Evolutionary conservation across 35 echinoderm and acorn worm genomes (phyloP).

Genomic region (Apostichopus parvimensis): DNA sequence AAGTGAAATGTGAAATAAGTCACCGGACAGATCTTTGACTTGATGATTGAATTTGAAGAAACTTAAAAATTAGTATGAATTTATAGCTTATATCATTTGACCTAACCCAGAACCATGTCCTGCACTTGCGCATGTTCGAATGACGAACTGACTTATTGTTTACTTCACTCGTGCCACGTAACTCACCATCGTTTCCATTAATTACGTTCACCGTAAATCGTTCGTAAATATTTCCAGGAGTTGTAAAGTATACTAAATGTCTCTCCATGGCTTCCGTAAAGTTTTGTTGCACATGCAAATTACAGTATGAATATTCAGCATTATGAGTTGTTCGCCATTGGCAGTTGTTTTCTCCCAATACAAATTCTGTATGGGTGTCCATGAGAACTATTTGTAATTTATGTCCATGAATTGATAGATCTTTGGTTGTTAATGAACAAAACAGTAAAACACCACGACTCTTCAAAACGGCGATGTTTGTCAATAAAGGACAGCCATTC

Average conservation of each 20-base stretch:
- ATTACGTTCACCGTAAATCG: background rate
- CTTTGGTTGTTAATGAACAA: slow-evolving; percentile 5
- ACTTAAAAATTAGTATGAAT: no score
- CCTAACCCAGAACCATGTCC: no score
- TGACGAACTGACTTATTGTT: no score
- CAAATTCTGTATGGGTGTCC: slow-evolving; percentile 25
- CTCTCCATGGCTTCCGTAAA: background rate
- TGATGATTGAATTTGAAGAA: no score
- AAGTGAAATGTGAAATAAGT: no score
- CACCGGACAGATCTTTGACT: no score
- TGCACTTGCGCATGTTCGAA: no score
- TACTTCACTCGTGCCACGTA: no score
- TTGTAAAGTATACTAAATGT: background rate
- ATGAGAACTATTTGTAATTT: slow-evolving; percentile 8
- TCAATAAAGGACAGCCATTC: background rate
- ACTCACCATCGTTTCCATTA: background rate
- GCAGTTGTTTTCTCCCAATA: slow-evolving; percentile 5
- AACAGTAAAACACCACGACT: background rate
- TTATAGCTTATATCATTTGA: no score
- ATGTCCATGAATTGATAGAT: background rate
- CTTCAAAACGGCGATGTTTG: slow-evolving; percentile 4
- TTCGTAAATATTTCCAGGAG: background rate
- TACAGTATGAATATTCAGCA: slow-evolving; percentile 25
- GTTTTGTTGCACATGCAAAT: slow-evolving; percentile 5
- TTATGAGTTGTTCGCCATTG: slow-evolving; percentile 1